Conservation (phyloP, 2,797 vertebrate species). For the Enteromius fasciolatus region DNA sequence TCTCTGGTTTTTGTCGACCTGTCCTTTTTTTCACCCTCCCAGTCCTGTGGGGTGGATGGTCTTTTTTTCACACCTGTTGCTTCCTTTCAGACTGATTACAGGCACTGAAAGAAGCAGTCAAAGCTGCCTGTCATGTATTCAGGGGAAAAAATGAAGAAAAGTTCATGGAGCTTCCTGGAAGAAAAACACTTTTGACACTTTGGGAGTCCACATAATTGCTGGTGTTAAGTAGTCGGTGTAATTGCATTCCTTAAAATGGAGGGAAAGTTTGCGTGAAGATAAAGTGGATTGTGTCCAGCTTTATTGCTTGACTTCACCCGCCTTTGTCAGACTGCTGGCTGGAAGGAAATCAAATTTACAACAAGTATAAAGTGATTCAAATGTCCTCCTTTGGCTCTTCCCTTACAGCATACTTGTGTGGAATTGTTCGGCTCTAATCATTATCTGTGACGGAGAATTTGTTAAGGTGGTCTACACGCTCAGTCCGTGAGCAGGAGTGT, state of each 20-base stretch:
- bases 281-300: slow-evolving; percentile 27
- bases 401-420: background rate
- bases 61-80: slow-evolving; percentile 60
- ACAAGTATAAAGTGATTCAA: background rate
- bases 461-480: slow-evolving; percentile 4
- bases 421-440: background rate
- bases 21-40: slow-evolving; percentile 27
- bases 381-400: background rate
- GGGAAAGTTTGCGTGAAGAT: slow-evolving; percentile 29
- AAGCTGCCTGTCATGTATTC: slow-evolving; percentile 52
- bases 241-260: slow-evolving; percentile 31
- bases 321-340: slow-evolving; percentile 8
- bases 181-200: slow-evolving; percentile 50
- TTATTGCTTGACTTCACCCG: slow-evolving; percentile 21
- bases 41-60: slow-evolving; percentile 31
- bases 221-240: slow-evolving; percentile 44
- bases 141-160: slow-evolving; percentile 20
- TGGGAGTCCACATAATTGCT: slow-evolving; percentile 29
- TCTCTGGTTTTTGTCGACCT: slow-evolving; percentile 13
- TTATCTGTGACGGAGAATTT: slow-evolving; percentile 15
- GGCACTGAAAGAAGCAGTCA: slow-evolving; percentile 54
- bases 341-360: slow-evolving; percentile 29
- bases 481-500: background rate
- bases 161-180: slow-evolving; percentile 31
- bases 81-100: slow-evolving; percentile 55